Evolutionary conservation across 2,888 invertebrate genomes (phyloP).

Genomic region (Endotricha flammealis): DNA sequence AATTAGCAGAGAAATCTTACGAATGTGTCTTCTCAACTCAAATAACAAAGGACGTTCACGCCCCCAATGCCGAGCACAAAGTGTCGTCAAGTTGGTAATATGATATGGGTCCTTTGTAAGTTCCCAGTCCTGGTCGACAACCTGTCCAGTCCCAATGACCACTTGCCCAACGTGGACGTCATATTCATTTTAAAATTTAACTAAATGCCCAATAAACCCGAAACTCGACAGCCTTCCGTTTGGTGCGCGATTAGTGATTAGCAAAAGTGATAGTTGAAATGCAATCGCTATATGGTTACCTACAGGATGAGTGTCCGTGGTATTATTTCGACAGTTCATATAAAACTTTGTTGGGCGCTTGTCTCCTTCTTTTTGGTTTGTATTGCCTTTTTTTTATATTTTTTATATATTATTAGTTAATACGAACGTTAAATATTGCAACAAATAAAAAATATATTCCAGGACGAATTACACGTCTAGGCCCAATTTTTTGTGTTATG

Average conservation of each 20-base stretch:
- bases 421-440: no score
- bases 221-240: conserved; percentile 25
- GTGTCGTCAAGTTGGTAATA: conserved; percentile 47
- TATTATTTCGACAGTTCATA: conserved; percentile 75
- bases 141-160: conserved; percentile 65
- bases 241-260: conserved; percentile 44
- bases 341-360: conserved; percentile 71
- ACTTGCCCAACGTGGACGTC: conserved; percentile 61
- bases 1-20: no score
- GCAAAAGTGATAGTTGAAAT: conserved; percentile 29
- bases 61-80: conserved; percentile 55
- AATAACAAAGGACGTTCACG: conserved; percentile 41
- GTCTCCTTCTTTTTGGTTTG: conserved; percentile 75
- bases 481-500: no score
- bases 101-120: conserved; percentile 53
- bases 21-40: not conserved
- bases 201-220: conserved; percentile 43
- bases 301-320: conserved; percentile 72
- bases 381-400: no score
- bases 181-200: conserved; percentile 28
- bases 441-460: no score
- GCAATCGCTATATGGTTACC: conserved; percentile 55
- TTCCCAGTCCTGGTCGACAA: conserved; percentile 55
- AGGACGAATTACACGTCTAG: no score
- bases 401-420: no score